These are phyloP conservation scores for Brachynemurus nebulosus DNA, from an alignment of 2,888 invertebrate genomes.

Conservation along the genomic window DNA sequence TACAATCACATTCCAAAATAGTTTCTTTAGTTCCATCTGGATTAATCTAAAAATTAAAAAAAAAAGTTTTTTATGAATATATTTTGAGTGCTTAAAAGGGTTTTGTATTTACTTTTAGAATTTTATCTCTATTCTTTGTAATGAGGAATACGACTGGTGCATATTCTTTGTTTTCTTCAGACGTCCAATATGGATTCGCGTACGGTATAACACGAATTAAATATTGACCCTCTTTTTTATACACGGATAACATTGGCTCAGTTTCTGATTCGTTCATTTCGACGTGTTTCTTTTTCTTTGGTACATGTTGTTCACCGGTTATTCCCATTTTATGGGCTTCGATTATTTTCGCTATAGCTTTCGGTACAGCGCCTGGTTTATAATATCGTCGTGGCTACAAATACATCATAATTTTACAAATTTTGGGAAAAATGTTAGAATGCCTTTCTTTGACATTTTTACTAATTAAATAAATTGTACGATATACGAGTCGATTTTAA, in stretches of 20 bases:
- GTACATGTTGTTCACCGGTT: background rate
- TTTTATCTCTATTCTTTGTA: constrained; percentile 2
- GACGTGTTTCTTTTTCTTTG: background rate
- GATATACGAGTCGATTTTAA: too few relatives aligned
- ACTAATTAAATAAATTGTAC: too few relatives aligned
- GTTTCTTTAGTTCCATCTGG: background rate
- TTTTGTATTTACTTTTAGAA: background rate
- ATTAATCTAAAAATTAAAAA: constrained; percentile 3
- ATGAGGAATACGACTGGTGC: background rate
- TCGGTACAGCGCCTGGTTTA: constrained; percentile 1
- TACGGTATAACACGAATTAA: background rate
- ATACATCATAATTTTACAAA: background rate
- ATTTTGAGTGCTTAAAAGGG: background rate
- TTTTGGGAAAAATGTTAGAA: too few relatives aligned
- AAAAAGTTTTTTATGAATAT: background rate
- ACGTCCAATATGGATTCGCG: background rate
- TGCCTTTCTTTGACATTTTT: too few relatives aligned
- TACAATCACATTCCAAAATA: background rate
- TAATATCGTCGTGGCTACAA: constrained; percentile 1
- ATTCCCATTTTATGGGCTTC: background rate
- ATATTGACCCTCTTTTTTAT: background rate
- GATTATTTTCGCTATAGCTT: background rate
- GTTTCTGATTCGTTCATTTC: background rate
- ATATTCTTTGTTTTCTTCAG: background rate
- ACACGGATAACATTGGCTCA: background rate